These are phyloP conservation scores for Dallia pectoralis DNA, from an alignment of 2,797 vertebrate species.

Conservation along the genomic window DNA sequence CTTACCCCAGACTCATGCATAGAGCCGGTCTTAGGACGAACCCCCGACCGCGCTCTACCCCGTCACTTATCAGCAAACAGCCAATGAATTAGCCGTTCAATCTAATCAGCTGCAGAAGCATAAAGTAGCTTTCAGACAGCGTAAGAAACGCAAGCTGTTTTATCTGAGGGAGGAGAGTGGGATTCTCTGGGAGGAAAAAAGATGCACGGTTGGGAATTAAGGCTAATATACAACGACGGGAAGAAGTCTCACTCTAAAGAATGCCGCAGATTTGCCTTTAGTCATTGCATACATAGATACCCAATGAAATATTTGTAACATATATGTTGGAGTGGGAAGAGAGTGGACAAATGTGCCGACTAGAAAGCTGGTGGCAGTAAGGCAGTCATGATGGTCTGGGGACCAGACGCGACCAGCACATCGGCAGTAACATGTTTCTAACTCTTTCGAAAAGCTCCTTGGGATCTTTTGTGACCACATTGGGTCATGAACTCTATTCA, in stretches of 20 bases:
- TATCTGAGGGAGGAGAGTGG: background rate
- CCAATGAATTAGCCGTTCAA: conserved; percentile 35
- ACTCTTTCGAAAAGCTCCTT: too few relatives aligned
- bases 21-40: conserved; percentile 41
- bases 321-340: background rate
- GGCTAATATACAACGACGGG: background rate
- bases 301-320: too few relatives aligned
- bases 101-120: conserved; percentile 24
- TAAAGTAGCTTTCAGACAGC: conserved; percentile 13
- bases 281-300: too few relatives aligned
- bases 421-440: too few relatives aligned
- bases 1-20: conserved; percentile 45
- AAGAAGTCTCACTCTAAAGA: conserved; percentile 19
- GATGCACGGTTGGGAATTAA: conserved; percentile 15
- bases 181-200: background rate
- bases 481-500: too few relatives aligned
- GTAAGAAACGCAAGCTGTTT: background rate
- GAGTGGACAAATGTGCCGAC: too few relatives aligned
- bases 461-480: too few relatives aligned
- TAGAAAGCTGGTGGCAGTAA: too few relatives aligned
- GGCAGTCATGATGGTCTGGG: too few relatives aligned
- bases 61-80: conserved; percentile 34
- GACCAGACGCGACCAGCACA: too few relatives aligned
- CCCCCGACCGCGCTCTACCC: conserved; percentile 2
- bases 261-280: conserved; percentile 27